Evolutionary conservation across 1,140 invertebrate species (phyloP), one percentile per base, ranked within the genome.

Genomic region (Battus philenor): DNA sequence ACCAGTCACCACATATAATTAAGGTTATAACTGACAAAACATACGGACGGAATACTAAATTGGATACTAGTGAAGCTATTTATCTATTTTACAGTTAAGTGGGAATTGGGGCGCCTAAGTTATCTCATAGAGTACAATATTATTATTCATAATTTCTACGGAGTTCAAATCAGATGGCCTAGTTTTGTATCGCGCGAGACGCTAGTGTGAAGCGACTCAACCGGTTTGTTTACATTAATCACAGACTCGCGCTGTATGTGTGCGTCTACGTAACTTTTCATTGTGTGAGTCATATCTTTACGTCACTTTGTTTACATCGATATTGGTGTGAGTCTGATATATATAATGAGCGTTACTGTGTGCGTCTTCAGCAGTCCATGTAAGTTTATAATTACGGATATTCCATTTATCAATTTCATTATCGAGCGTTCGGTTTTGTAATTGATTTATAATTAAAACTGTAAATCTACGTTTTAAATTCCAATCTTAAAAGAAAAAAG

Each of bases 141-240:
- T 38, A 38, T 38, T 39, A 41, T 29, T 41, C 38, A 41, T 15
- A 41, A 29, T 41, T 41, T 29, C 13, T 27, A 44, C 47, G 49
- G 41, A 52, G 53, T 54, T 63, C 51, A 53, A 64, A 58, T 58
- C 68, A 70, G 68, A 78, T 81, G 77, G 68, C 77, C 77, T 68
- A 81, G 62, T 81, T 81, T 71, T 61, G 47, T 57, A 22, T 29
- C 54, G 20, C 31, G 46, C 54, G 46, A 57, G 43, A 36, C 44
- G 53, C 53, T n/a, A 11, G 62, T 68, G 75, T 68, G 72, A 50
- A 66, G 55, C 57, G 59, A 47, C 58, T 59, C 56, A 57, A 75
- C 75, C 68, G 71, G 77, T 80, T 79, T 84, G 80, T 81, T 83
- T 83, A 83, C 77, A 78, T 76, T 78, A 70, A 71, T 68, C 58